These are phyloP conservation scores for Parasteatoda tepidariorum DNA, from an alignment of 1,140 invertebrate genomes.

Conservation along the genomic window DNA sequence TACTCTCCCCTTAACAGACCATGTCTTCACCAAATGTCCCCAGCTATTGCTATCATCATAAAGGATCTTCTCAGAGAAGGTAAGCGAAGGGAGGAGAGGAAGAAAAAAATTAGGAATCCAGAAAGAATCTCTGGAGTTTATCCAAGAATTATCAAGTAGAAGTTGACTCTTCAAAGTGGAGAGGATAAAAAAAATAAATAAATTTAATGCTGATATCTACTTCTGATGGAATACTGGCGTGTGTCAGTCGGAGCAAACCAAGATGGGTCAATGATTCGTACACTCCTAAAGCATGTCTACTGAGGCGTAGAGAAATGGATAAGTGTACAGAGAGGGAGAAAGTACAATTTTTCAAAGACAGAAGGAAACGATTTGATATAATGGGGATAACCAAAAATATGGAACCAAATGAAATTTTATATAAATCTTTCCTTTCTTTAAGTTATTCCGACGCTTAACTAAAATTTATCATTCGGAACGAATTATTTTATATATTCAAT, in stretches of 20 bases:
- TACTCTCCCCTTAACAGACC: slow-evolving; percentile 30
- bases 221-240: background rate
- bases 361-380: too few relatives aligned
- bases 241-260: background rate
- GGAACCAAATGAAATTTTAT: too few relatives aligned
- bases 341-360: too few relatives aligned
- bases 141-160: slow-evolving; percentile 47
- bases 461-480: too few relatives aligned
- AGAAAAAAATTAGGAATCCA: background rate
- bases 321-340: too few relatives aligned
- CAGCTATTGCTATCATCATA: background rate
- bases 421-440: too few relatives aligned
- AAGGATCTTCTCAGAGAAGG: background rate
- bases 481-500: too few relatives aligned
- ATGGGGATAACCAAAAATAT: too few relatives aligned
- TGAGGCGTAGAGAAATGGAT: background rate
- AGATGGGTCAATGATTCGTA: background rate
- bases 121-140: slow-evolving; percentile 28
- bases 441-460: too few relatives aligned
- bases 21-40: background rate
- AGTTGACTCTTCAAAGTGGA: slow-evolving; percentile 22
- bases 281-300: background rate
- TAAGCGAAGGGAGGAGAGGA: background rate
- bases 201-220: slow-evolving; percentile 1
- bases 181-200: slow-evolving; percentile 16